Evolutionary conservation across 35 echinoderm and acorn worm species (phyloP).

Genomic region (Stichopus chloronotus): DNA sequence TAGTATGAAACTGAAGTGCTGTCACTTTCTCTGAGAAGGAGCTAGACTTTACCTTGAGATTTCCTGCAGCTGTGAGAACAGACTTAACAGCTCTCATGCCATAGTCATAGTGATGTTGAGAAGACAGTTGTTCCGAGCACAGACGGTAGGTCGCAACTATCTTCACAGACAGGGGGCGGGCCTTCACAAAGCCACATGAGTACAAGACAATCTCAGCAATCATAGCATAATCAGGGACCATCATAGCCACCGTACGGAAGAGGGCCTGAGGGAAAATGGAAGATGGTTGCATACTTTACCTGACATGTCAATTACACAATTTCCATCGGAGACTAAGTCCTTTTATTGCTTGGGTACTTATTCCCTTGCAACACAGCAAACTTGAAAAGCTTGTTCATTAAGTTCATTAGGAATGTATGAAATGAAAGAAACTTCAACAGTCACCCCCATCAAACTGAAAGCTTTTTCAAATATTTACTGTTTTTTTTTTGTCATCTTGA

Average conservation of each 20-base stretch:
- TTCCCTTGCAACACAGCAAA: neutral
- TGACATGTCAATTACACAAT: too few relatives aligned
- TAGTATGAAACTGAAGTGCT: too few relatives aligned
- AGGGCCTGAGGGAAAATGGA: constrained; percentile 55
- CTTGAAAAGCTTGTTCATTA: neutral
- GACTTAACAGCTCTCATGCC: constrained; percentile 99
- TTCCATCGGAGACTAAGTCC: too few relatives aligned
- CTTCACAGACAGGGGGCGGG: constrained; percentile 95
- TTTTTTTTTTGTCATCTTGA: too few relatives aligned
- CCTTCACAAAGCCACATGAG: constrained; percentile 96
- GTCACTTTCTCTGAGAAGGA: too few relatives aligned
- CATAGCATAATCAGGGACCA: constrained; percentile 99
- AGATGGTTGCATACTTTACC: neutral
- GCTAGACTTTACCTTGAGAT: constrained; percentile 77
- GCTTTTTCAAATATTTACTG: too few relatives aligned
- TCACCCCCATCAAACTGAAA: too few relatives aligned
- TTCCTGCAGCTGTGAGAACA: constrained; percentile 96
- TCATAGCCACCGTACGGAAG: constrained; percentile 99
- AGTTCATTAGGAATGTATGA: too few relatives aligned
- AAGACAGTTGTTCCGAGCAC: constrained; percentile 95
- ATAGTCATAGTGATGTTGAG: constrained; percentile 93
- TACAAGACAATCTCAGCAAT: constrained; percentile 99
- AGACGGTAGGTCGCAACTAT: constrained; percentile 97
- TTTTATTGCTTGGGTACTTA: too few relatives aligned
- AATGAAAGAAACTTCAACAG: too few relatives aligned